Evolutionary conservation across 2,888 invertebrate genomes (phyloP), one percentile per base, ranked within the genome.

Genomic region (Ennomos erosarius): DNA sequence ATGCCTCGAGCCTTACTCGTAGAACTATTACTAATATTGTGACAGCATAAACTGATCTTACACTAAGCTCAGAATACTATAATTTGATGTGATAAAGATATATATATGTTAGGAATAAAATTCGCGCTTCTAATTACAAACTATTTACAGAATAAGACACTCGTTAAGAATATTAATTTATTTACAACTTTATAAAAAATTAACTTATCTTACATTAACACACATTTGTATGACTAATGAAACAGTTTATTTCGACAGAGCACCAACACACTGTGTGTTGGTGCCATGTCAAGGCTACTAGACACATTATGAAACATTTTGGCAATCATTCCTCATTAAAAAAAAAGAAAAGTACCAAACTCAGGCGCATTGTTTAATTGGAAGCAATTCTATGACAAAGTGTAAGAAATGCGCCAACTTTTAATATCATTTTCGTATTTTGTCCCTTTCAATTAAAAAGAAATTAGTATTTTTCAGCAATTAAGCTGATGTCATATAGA

Each of bases 201-300:
- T 73, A 73, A 66, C 70, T 72, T 84, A 77, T 50, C 77, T 77
- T 82, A 84, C 68, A 77, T 79, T 84, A 84, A 74, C 63, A 75
- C 67, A 72, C 72, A 66, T 69, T 76, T 26, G 74, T 85, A 88
- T 85, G 85, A 90, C 90, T 90, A 86, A 82, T 78, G 78, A 78
- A 76, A 76, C 76, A 76, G 39, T 79, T 69, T 65, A 74, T 80
- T 85, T 90, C 89, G 82, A 88, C 89, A 86, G 69, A 78, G 81
- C 76, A 88, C 83, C 88, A 67, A 79, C 80, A 73, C 71, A 55
- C 40, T 52, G 53, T 64, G 69, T 71, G 75, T 71, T 75, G 87
- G 84, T 87, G 71, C 80, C 71, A 78, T 82, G 84, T 85, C 88
- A 89, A 88, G 85, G 71, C 75, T 73, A 73, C 74, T 75, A 74